Base-by-base conservation (phyloP, 2,888 invertebrate species). In the Drosophila anomelani region DNA sequence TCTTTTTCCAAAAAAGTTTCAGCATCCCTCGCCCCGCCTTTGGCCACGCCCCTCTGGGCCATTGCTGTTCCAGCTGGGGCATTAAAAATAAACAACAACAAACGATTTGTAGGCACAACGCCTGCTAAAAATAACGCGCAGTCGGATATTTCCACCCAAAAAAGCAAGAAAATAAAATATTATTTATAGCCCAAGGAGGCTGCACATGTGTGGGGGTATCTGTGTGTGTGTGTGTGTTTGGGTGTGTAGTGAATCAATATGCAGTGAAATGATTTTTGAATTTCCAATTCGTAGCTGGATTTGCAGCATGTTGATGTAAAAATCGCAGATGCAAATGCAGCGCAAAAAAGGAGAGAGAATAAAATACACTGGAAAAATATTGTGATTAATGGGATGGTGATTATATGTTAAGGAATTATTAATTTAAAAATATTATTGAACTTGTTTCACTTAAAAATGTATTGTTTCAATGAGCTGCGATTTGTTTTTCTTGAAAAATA, bases 151-250 rank as follows among this genome's bases (percentile, higher is more conserved):
- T 86, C 81, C 75, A 76, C 72, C 87, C 79, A 86, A 86, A 88
- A 85, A 83, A 80, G 88, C 77, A 46, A 78, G 72, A 78, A 82
- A 86, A 86, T 88, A 71, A 71, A 84, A 83, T 80, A 84, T 84
- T 84, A 84, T 84, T 84, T 84, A 84, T 84, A 88, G 88, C 72
- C 60, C 72, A 81, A 68, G 81, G 68, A 59, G 41, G 53, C 51
- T 34, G 20, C 12, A 29, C 17, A 26, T 58, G 56, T 60, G 41
- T 44, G 29, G 32, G 32, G 17, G 9, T 9, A 8, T 29, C 29
- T 4, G 12, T 15, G 46, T 26, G 20, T 44, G 44, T 23, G 26
- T 17, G 34, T 49, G 26, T 49, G 15, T n/a, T 8, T 34, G n/a
- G 23, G 32, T 32, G 58, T 49, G 73, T 70, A 80, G 51, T 57